Evolutionary conservation across 2,888 invertebrate genomes (phyloP).

Genomic region (Acrobasis consociella): DNA sequence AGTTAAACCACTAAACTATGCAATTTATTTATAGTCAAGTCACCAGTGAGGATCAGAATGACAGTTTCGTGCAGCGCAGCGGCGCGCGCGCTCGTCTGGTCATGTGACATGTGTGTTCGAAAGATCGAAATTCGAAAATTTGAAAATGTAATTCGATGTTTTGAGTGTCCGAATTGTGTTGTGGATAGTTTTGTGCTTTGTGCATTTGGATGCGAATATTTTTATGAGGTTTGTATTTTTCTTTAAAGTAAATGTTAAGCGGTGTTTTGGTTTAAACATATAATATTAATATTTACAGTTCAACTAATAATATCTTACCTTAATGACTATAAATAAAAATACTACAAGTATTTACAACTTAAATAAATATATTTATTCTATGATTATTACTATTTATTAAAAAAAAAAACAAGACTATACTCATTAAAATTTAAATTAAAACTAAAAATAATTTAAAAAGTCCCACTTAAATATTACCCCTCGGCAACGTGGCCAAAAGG

Average conservation of each 20-base stretch:
- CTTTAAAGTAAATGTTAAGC: not conserved
- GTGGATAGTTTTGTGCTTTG: conserved; percentile 12
- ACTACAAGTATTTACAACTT: no score
- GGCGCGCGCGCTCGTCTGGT: conserved; percentile 61
- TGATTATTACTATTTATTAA: no score
- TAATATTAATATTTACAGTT: no score
- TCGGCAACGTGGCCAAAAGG: no score
- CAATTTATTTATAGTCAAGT: conserved; percentile 65
- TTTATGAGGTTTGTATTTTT: not conserved
- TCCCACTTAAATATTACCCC: no score
- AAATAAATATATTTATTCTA: no score
- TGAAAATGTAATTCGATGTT: conserved; percentile 9
- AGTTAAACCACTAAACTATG: conserved; percentile 34
- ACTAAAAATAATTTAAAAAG: no score
- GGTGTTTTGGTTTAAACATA: not conserved
- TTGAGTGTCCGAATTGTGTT: conserved; percentile 3
- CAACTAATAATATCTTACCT: no score
- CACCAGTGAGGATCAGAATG: conserved; percentile 56
- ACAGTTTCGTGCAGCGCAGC: conserved; percentile 47
- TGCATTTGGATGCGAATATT: not conserved
- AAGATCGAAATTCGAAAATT: conserved; percentile 4
- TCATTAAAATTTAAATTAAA: no score
- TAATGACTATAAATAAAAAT: no score
- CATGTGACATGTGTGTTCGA: not conserved
- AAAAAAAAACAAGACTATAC: no score